phyloP scores from a whole-genome alignment of 2,888 invertebrate genomes.

The Cylindroiulus punctatus region DNA sequence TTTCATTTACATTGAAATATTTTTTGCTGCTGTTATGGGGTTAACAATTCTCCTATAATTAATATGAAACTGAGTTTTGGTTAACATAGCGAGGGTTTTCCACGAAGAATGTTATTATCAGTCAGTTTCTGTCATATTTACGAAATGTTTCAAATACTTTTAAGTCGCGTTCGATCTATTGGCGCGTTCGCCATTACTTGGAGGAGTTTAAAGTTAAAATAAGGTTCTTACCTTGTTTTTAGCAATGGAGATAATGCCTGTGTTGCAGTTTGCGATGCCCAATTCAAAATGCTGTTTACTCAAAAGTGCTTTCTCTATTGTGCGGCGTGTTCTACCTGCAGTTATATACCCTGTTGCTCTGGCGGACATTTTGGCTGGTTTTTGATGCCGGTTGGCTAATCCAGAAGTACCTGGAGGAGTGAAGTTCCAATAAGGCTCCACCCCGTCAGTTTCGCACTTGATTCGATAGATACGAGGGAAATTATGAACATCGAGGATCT shows the following conservation, averaged over 20 bases:
- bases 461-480: slow-evolving; percentile 16
- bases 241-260: background rate
- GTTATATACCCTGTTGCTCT: slow-evolving; percentile 43
- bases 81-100: background rate
- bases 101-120: background rate
- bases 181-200: background rate
- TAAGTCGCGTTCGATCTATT: background rate
- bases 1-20: too few species aligned
- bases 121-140: background rate
- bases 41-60: background rate
- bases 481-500: background rate
- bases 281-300: slow-evolving; percentile 43
- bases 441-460: slow-evolving; percentile 7
- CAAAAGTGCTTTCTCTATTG: background rate
- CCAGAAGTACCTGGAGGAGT: slow-evolving; percentile 33
- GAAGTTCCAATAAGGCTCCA: slow-evolving; percentile 33
- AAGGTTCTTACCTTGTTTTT: background rate
- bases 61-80: background rate
- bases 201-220: background rate
- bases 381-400: slow-evolving; percentile 47
- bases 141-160: background rate
- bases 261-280: background rate
- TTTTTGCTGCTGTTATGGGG: background rate
- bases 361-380: slow-evolving; percentile 27
- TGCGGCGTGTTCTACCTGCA: slow-evolving; percentile 7